A percentile compares a stretch with the other conserved stretches of the same genome.
Conservation (phyloP, 1,140 invertebrate genomes). For the Drosophila quadrilineata region DNA sequence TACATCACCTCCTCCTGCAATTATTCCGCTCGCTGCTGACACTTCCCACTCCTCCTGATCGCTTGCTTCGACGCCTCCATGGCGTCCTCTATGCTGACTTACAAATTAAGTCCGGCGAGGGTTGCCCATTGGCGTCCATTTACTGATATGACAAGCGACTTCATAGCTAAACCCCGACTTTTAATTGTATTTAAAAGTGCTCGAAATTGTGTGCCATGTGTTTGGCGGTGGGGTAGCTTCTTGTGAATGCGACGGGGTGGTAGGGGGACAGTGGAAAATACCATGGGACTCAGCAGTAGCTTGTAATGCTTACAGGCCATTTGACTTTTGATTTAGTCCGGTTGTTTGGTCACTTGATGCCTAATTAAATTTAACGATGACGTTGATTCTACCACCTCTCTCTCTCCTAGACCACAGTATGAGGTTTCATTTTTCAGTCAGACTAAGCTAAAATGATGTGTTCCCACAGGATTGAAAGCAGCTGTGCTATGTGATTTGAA, state of each 20-base stretch:
- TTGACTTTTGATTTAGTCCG: constrained; percentile 72
- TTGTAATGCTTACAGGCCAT: constrained; percentile 64
- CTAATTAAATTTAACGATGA: constrained; percentile 81
- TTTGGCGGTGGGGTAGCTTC: background rate
- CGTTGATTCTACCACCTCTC: constrained; percentile 52
- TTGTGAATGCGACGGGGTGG: background rate
- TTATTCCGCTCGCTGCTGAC: background rate
- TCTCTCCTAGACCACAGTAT: background rate
- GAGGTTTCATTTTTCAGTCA: constrained; percentile 39
- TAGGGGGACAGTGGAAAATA: background rate
- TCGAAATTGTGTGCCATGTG: constrained; percentile 4
- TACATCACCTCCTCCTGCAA: background rate
- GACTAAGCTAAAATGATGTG: constrained; percentile 1
- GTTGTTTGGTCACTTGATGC: constrained; percentile 71
- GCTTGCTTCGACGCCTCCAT: constrained; percentile 41
- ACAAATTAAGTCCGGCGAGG: constrained; percentile 60
- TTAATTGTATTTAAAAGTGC: constrained; percentile 79
- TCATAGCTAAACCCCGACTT: constrained; percentile 63
- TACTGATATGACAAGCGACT: constrained; percentile 40
- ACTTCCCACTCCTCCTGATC: constrained; percentile 15
- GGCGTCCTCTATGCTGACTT: constrained; percentile 53
- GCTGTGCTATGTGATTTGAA: too few relatives aligned
- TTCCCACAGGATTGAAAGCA: constrained; percentile 22
- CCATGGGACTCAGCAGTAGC: constrained; percentile 15
- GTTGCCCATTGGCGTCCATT: constrained; percentile 69